Evolutionary conservation across 30 jellyfish, hydroid and myxozoan genomes (phyloP), one percentile per base, ranked within the genome.

Genomic region (Hydractinia symbiolongicarpus): DNA sequence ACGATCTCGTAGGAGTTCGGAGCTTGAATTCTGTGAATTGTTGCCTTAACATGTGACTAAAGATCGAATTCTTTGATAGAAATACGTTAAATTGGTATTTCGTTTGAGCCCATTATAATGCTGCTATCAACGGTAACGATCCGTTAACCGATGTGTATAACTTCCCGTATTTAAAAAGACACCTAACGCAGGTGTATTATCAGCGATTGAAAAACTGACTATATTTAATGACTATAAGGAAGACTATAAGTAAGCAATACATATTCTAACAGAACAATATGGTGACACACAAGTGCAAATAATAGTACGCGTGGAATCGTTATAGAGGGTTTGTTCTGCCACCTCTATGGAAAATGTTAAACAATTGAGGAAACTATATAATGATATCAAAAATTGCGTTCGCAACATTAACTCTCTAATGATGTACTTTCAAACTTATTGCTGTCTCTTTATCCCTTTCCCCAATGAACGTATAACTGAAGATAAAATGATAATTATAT

Each of bases 321-420:
- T 76, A 50, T 76, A 0, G 44, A 52, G 5, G 50, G 49, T 76
- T 1, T 7, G 84, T 14, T 5, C 49, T 0, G 84, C 5, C 52
- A 55, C 50, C 50, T 50, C 79, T 7, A 76, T 76, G 81, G 77
- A 4, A 19, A n/a, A 76, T 19, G 7, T 55, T 0, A 82, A 76
- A 58, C 77, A 55, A 50, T 76, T 76, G 78, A 76, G 84, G 82
- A 76, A 13, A 58, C 78, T 0, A 0, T 6, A 2, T 58, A 76
- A 19, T 9, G 83, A 76, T 5, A 55, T 55, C 9, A 78, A 76
- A 10, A 76, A 16, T 13, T 76, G 84, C 50, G 54, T 50, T 52
- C 5, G 44, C 1, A 30, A 30, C 2, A 1, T 30, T 2, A 30
- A 30, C 44, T 30, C 44, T 30, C 44, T 30, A 16, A 52, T 3